Evolutionary conservation across 2,888 invertebrate genomes (phyloP), one percentile per base, ranked within the genome.

Genomic region (Pherbina coryleti): DNA sequence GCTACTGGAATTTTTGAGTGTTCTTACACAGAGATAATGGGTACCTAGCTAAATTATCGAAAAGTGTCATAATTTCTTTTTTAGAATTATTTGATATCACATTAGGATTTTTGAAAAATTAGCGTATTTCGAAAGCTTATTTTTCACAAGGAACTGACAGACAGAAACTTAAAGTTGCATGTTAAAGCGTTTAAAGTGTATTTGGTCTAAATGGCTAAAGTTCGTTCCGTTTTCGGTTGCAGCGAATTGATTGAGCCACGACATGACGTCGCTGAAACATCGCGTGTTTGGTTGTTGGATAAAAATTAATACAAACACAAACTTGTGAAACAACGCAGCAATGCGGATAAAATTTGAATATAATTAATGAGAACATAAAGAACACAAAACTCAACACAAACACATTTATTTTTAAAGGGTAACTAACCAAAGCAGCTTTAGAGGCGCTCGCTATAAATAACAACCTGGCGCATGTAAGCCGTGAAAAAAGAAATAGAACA

Each of bases 271-370:
- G 51, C n/a, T 31, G 31, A 17, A 72, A 72, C 37, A 72, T 72
- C 37, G 72, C 72, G 72, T 72, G 72, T 34, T 57, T 67, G 22
- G 11, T 11, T 22, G 19, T 5, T 34, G 60, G 17, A 14, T 60
- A 72, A 72, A 67, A 72, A 37, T 69, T 28, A 60, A 37, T 19
- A 60, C 37, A 34, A 55, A 8, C 22, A 57, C 22, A 57, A 60
- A 60, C 7, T 9, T 55, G 19, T 2, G n/a, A n/a, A 22, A 55
- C 19, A 22, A 55, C 19, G 55, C 55, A 22, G 19, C 57, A 28
- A 25, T 60, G 64, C 64, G 64, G 64, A 66, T 37, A 66, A 66
- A 44, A n/a, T 66, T 66, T n/a, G 34, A 66, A 66, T 34, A 66
- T 31, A 66, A 66, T 34, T 19, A 34, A 34, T 34, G 17, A 11